These are phyloP conservation scores for Orthonychiurus folsomi DNA, from an alignment of 2,888 invertebrate genomes.

Conservation along the genomic window DNA sequence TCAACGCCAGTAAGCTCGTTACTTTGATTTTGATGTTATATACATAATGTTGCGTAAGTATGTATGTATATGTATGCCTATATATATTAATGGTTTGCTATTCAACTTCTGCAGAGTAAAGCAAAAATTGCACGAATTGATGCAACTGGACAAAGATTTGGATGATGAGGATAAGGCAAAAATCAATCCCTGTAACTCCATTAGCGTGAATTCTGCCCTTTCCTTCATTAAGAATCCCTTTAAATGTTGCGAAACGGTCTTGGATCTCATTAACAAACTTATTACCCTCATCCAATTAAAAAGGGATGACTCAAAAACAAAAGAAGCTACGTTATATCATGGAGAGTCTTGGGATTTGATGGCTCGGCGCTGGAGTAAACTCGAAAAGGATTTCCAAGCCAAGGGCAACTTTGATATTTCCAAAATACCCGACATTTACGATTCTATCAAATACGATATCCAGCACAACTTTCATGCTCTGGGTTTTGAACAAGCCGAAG, in stretches of 20 bases:
- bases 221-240: conserved; percentile 94
- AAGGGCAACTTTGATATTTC: conserved; percentile 94
- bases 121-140: conserved; percentile 80
- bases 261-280: conserved; percentile 73
- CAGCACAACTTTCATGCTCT: conserved; percentile 95
- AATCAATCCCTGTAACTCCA: conserved; percentile 85
- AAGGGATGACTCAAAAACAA: conserved; percentile 79
- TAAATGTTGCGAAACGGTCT: conserved; percentile 83
- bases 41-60: too few species aligned
- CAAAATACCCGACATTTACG: conserved; percentile 98
- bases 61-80: too few species aligned
- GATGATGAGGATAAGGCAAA: conserved; percentile 70
- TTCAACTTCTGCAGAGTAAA: conserved; percentile 81
- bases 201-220: conserved; percentile 81
- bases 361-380: conserved; percentile 94
- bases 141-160: conserved; percentile 85
- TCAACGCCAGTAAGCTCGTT: conserved; percentile 73
- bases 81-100: conserved; percentile 10
- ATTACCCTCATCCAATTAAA: conserved; percentile 75
- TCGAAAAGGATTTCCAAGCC: conserved; percentile 93
- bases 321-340: conserved; percentile 78
- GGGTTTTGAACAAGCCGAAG: conserved; percentile 85
- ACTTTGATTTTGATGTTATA: conserved; percentile 13
- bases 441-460: conserved; percentile 97
- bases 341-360: conserved; percentile 98